Conservation (phyloP, 2,113 vertebrate genomes). For the Hippocampus guttulatus region DNA sequence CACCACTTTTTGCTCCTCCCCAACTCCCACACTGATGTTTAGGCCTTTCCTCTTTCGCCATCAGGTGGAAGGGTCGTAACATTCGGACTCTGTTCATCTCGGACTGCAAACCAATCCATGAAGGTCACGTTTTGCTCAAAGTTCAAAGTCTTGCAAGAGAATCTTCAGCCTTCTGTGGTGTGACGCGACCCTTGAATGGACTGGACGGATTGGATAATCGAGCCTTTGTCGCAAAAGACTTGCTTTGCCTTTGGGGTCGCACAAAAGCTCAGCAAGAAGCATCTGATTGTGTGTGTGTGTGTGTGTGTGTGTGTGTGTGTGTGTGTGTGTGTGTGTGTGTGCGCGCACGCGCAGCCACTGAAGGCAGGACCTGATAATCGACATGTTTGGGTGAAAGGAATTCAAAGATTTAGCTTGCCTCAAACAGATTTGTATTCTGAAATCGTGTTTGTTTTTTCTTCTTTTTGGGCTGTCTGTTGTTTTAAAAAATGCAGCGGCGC, state of each 20-base stretch:
- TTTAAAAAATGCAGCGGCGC: neutral
- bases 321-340: constrained; percentile 25
- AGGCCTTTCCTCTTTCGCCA: no score
- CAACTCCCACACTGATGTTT: no score
- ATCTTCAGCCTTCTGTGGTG: constrained; percentile 31
- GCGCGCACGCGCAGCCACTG: constrained; percentile 10
- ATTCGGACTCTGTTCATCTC: no score
- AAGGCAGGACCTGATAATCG: constrained; percentile 30
- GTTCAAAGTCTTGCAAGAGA: constrained; percentile 26
- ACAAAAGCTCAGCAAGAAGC: constrained; percentile 30
- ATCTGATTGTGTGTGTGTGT: constrained; percentile 24
- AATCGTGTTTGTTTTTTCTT: constrained; percentile 30
- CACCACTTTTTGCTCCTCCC: no score
- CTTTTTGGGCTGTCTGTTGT: constrained; percentile 6
- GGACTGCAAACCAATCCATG: neutral
- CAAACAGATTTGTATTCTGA: constrained; percentile 39
- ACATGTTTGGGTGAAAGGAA: constrained; percentile 38
- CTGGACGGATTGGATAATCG: constrained; percentile 45
- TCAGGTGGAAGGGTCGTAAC: no score
- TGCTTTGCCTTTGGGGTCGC: constrained; percentile 31
- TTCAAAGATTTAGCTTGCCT: constrained; percentile 44
- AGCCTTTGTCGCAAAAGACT: constrained; percentile 43
- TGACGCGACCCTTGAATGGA: constrained; percentile 26
- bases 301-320: constrained; percentile 13
- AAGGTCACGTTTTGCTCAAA: constrained; percentile 6